Percentiles rank a stretch among this genome's conserved stretches.
phyloP scores from a whole-genome alignment of 2,888 invertebrate species.

The Sphecodes monilicornis region DNA sequence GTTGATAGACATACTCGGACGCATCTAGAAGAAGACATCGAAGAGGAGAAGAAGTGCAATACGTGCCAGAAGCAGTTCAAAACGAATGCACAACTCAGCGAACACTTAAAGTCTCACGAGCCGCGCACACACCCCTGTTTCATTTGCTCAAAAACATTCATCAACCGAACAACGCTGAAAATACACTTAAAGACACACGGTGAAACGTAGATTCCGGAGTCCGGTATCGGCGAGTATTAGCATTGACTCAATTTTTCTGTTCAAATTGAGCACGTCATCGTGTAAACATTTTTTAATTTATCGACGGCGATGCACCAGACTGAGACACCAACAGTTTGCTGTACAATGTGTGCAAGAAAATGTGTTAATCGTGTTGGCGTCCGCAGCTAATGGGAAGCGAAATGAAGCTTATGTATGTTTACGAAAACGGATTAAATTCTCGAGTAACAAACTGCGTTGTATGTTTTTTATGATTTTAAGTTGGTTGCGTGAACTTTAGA shows the following conservation, averaged over 20 bases:
- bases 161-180: conserved; percentile 75
- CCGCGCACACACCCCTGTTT: conserved; percentile 74
- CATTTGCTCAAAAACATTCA: conserved; percentile 77
- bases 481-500: too few relatives aligned
- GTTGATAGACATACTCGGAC: conserved; percentile 78
- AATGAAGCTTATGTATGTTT: conserved; percentile 35
- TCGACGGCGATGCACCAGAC: not conserved
- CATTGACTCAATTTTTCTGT: not conserved
- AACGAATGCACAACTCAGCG: conserved; percentile 63
- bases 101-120: conserved; percentile 76
- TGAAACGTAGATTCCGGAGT: conserved; percentile 26
- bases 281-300: conserved; percentile 1
- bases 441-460: not conserved
- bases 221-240: not conserved
- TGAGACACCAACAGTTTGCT: not conserved
- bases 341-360: conserved; percentile 31
- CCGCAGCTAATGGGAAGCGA: conserved; percentile 2
- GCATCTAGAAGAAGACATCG: conserved; percentile 70
- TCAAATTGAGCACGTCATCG: conserved; percentile 1
- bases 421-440: conserved; percentile 41
- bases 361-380: conserved; percentile 9
- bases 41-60: conserved; percentile 72
- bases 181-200: conserved; percentile 76
- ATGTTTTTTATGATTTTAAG: not conserved
- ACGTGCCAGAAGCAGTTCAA: conserved; percentile 74